phyloP scores from a whole-genome alignment of 2,797 vertebrate species.

The Ctenopoma multispine region DNA sequence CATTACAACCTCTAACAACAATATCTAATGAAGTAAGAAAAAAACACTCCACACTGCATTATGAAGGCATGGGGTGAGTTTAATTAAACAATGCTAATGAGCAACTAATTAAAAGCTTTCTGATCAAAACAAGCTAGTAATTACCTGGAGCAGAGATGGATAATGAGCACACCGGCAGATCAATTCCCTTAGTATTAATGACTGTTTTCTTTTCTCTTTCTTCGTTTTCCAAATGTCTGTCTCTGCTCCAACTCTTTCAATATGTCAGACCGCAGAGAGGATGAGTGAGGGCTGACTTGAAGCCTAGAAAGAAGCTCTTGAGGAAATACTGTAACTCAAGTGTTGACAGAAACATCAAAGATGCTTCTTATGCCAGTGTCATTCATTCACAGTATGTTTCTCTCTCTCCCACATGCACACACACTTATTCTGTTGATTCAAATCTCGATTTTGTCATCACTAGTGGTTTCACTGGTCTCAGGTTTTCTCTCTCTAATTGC shows the following conservation, averaged over 20 bases:
- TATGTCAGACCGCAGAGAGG: conserved; percentile 48
- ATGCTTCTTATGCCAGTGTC: conserved; percentile 51
- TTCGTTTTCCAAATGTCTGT: conserved; percentile 28
- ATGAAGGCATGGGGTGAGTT: conserved; percentile 81
- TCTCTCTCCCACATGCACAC: background rate
- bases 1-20: conserved; percentile 54
- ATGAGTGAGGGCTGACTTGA: conserved; percentile 54
- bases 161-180: conserved; percentile 79
- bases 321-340: conserved; percentile 55
- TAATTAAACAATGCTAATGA: conserved; percentile 88
- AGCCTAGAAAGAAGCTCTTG: conserved; percentile 48
- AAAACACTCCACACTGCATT: conserved; percentile 63
- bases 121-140: conserved; percentile 85
- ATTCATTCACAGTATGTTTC: conserved; percentile 19
- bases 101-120: conserved; percentile 86
- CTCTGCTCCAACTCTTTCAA: conserved; percentile 49
- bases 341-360: conserved; percentile 68
- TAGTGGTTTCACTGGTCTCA: conserved; percentile 45
- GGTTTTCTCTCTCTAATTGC: conserved; percentile 48
- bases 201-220: conserved; percentile 44
- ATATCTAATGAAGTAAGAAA: conserved; percentile 64
- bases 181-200: conserved; percentile 79
- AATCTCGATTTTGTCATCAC: conserved; percentile 43
- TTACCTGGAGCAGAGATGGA: conserved; percentile 82
- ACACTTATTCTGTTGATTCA: conserved; percentile 39